Evolutionary conservation across 2,113 vertebrate genomes (phyloP).

Genomic region (Amphiprion ocellaris): DNA sequence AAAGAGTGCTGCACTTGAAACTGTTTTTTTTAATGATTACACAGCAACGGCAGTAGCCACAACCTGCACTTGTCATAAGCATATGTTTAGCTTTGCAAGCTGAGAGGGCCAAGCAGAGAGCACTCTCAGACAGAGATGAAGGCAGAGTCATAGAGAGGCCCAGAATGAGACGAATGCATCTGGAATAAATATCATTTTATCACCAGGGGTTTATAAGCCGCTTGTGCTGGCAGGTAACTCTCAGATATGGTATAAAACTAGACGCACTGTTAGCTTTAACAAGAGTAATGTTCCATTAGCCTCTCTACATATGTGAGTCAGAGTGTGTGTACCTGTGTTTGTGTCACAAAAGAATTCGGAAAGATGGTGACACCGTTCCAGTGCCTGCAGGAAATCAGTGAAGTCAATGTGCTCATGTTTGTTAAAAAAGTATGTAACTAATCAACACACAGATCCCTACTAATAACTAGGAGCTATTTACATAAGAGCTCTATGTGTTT

Average conservation of each 20-base stretch:
- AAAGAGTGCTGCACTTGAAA: slow-evolving; percentile 57
- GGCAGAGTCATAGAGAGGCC: slow-evolving; percentile 29
- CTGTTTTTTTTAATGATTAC: slow-evolving; percentile 58
- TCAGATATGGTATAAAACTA: slow-evolving; percentile 73
- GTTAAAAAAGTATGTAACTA: slow-evolving; percentile 2
- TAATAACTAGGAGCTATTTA: background rate
- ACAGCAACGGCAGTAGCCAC: slow-evolving; percentile 55
- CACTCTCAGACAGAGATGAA: slow-evolving; percentile 43
- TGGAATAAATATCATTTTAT: slow-evolving; percentile 80
- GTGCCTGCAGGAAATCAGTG: slow-evolving; percentile 9
- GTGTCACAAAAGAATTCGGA: slow-evolving; percentile 14
- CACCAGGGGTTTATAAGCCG: slow-evolving; percentile 66
- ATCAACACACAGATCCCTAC: background rate
- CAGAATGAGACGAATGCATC: slow-evolving; percentile 66
- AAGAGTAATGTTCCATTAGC: slow-evolving; percentile 70
- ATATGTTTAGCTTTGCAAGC: slow-evolving; percentile 51
- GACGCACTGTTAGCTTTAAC: slow-evolving; percentile 72
- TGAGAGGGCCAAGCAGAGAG: slow-evolving; percentile 22
- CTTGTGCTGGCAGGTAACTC: slow-evolving; percentile 71
- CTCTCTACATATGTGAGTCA: slow-evolving; percentile 13
- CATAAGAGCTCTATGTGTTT: background rate
- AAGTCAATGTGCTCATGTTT: background rate
- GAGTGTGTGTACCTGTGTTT: slow-evolving; percentile 20
- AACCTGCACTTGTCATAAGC: slow-evolving; percentile 64
- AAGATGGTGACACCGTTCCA: slow-evolving; percentile 42